These are phyloP conservation scores for Ophraella communa DNA, from an alignment of 2,888 invertebrate species.

Conservation along the genomic window DNA sequence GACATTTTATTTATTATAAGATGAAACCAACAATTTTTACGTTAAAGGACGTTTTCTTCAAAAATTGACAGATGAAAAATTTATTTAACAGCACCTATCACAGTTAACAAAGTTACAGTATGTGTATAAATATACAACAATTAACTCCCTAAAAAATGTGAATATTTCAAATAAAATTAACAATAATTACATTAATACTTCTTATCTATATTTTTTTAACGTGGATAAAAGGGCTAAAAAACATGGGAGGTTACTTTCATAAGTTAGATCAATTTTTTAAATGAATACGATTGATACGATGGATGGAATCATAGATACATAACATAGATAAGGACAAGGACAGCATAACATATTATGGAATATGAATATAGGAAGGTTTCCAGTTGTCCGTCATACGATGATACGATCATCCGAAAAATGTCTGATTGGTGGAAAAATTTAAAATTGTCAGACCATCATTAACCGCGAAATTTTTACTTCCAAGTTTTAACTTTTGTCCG, in stretches of 20 bases:
- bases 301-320: too few relatives aligned
- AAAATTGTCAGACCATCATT: too few relatives aligned
- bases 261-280: conserved; percentile 13
- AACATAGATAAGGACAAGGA: too few relatives aligned
- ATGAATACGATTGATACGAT: too few relatives aligned
- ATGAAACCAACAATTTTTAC: neutral
- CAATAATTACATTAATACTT: too few relatives aligned
- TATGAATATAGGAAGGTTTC: too few relatives aligned
- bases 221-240: neutral
- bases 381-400: too few relatives aligned
- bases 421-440: too few relatives aligned
- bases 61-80: conserved; percentile 21
- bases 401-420: too few relatives aligned
- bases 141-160: neutral
- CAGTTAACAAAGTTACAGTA: conserved; percentile 18
- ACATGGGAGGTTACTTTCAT: neutral
- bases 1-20: conserved; percentile 7
- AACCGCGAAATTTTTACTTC: too few relatives aligned
- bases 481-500: too few relatives aligned
- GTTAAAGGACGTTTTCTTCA: conserved; percentile 17
- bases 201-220: neutral
- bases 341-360: too few relatives aligned
- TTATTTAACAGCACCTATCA: conserved; percentile 20
- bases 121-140: conserved; percentile 1
- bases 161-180: neutral